Evolutionary conservation across 2,797 vertebrate genomes (phyloP), one percentile per base, ranked within the genome.

Genomic region (Brotula barbata): DNA sequence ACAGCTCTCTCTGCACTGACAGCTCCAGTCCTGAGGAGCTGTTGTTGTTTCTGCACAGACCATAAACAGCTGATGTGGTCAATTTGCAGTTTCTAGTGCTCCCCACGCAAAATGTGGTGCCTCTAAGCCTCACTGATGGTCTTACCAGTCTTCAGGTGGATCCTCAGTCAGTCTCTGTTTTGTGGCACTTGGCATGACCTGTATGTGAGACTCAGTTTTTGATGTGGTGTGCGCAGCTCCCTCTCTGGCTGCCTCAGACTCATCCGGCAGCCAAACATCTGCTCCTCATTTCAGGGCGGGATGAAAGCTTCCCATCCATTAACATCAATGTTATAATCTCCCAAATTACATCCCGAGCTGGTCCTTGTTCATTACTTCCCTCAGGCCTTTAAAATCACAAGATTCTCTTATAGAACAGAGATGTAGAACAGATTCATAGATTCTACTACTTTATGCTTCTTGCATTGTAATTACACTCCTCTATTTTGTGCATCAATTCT

Each of bases 261-360:
- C 37, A 45, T 81, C 73, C 65, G 47, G 68, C 66, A 64, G 83
- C 71, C 82, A 80, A 78, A 87, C 88, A 90, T 90, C 89, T 91
- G 90, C 81, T 91, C 74, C 72, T 78, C 68, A 89, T 90, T 88
- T 84, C 73, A 78, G 77, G 64, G 78, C 58, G 72, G 83, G 81
- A 87, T 77, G 58, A 83, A 82, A 89, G 68, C 74, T 87, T 78
- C 64, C 36, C 46, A 49, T 81, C 80, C 79, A 83, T 87, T 87
- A 88, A 82, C 80, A 81, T 85, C 84, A 76, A 74, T 79, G 80
- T 84, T 84, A 72, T 84, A 86, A 85, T 88, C 77, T 80, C 61
- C 75, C 68, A 74, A 84, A 87, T 81, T 73, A 62, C 58, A 84
- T 76, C 75, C 80, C 69, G 69, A 79, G 75, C 75, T 71, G 64